A percentile compares a stretch with the other conserved stretches of the same genome.
These are phyloP conservation scores for Crenuchus spilurus DNA, from an alignment of 2,797 vertebrate genomes.

Conservation along the genomic window DNA sequence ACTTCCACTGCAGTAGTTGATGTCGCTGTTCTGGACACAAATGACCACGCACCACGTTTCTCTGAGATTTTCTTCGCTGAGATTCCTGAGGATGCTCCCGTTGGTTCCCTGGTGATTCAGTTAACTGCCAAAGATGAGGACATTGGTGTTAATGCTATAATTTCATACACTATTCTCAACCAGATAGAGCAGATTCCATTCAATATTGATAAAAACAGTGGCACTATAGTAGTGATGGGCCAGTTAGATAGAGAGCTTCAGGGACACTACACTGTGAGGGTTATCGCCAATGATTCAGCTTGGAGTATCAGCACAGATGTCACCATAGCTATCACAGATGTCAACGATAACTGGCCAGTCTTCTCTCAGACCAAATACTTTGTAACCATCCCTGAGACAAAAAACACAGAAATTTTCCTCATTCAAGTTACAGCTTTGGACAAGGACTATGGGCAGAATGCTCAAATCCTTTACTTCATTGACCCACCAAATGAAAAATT, in stretches of 20 bases:
- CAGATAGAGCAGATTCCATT: conserved; percentile 67
- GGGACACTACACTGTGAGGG: conserved; percentile 71
- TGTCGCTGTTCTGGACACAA: conserved; percentile 74
- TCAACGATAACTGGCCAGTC: conserved; percentile 77
- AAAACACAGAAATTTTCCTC: conserved; percentile 64
- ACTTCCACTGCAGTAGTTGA: conserved; percentile 65
- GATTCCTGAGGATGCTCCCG: conserved; percentile 69
- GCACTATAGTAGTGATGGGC: conserved; percentile 64
- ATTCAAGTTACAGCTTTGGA: conserved; percentile 72
- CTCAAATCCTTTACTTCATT: conserved; percentile 73
- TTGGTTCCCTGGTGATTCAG: conserved; percentile 70
- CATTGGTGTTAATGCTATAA: conserved; percentile 65
- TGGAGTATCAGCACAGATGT: conserved; percentile 80
- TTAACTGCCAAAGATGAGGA: conserved; percentile 75
- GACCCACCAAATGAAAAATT: conserved; percentile 71
- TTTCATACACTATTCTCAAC: conserved; percentile 69
- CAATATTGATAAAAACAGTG: conserved; percentile 67
- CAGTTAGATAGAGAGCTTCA: conserved; percentile 75
- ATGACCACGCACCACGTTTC: conserved; percentile 79
- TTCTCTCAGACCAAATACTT: conserved; percentile 68
- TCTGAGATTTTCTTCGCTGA: conserved; percentile 69
- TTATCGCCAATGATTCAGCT: conserved; percentile 79
- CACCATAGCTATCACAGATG: conserved; percentile 70
- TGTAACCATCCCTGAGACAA: conserved; percentile 66
- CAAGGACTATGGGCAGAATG: conserved; percentile 70